A percentile compares a stretch with the other conserved stretches of the same genome.
phyloP scores from a whole-genome alignment of 2,113 vertebrate species.

The Thunnus thynnus region DNA sequence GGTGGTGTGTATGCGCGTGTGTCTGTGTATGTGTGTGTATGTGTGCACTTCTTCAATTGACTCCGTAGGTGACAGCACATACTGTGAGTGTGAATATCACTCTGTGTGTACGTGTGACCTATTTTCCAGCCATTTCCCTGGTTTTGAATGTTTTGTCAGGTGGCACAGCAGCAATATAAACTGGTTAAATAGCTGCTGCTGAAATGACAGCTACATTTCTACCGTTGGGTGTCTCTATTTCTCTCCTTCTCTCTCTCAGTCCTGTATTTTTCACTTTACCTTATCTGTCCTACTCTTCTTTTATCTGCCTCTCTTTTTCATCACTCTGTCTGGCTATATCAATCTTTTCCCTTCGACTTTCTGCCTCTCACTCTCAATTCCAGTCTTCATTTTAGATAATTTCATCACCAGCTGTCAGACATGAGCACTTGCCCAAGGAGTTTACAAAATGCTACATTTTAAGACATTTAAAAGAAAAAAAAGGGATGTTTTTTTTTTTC shows the following conservation, averaged over 20 bases:
- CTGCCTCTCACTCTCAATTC: slow-evolving; percentile 14
- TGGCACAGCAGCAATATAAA: slow-evolving; percentile 60
- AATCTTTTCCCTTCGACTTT: background rate
- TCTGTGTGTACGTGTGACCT: slow-evolving; percentile 69
- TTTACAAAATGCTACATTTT: background rate
- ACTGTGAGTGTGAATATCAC: slow-evolving; percentile 47
- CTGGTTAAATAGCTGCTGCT: slow-evolving; percentile 50
- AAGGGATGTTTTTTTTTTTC: too few species aligned
- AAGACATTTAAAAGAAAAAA: background rate
- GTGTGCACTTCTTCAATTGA: slow-evolving; percentile 49
- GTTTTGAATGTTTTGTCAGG: slow-evolving; percentile 72
- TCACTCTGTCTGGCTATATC: background rate
- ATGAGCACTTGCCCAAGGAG: background rate
- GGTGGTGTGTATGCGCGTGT: slow-evolving; percentile 24
- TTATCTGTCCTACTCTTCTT: background rate
- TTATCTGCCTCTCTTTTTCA: background rate
- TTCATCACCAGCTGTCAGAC: background rate
- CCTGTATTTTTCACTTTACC: background rate
- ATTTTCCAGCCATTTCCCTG: slow-evolving; percentile 69
- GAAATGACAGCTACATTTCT: slow-evolving; percentile 29
- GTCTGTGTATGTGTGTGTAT: slow-evolving; percentile 10
- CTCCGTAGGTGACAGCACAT: slow-evolving; percentile 66
- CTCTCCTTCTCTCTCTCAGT: slow-evolving; percentile 17
- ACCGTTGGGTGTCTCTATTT: slow-evolving; percentile 64
- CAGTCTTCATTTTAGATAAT: slow-evolving; percentile 2